Base-by-base conservation (phyloP, 2,888 invertebrate genomes). In the Scaptodrosophila latifasciaeformis region DNA sequence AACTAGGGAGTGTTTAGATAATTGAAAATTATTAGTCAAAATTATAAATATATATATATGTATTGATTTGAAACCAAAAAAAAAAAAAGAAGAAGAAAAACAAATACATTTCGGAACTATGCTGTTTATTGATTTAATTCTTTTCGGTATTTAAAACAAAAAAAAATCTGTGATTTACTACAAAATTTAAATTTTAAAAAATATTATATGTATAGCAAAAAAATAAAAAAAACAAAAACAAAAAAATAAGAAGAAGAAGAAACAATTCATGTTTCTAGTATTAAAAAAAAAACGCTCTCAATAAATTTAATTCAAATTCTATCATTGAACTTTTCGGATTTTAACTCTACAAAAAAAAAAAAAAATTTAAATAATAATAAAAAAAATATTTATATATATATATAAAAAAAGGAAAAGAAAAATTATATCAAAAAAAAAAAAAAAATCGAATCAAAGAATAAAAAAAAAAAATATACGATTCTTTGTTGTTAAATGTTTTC, bases 111-210 rank as follows among this genome's bases (percentile, higher is more conserved):
- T 74, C 68, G 62, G 68, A 70, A 70, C 75, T 81, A 67, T 72
- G 70, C 71, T 71, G 70, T 79, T 79, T 63, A 72, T 80, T 76
- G 70, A 76, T 76, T 76, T 79, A 76, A 83, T 81, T 71, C 69
- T 83, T 84, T 85, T 83, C 80, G 80, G 80, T 79, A 83, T 81
- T 82, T 81, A 72, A 80, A 74, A 75, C 67, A 77, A 81, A 51
- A 58, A 65, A 71, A 85, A 85, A 86, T 85, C 85, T 84, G 85
- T 85, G 85, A 85, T 85, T 85, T 81, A 79, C 82, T 82, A 79
- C 83, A 84, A 85, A 85, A 79, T 82, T 82, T 76, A 80, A 82
- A 81, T 70, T 78, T 81, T 76, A 66, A 75, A 49, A 60, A 63
- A 62, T 37, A 67, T 67, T 62, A 65, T 79, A 65, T 70, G 61